Base-by-base conservation (phyloP, 1,140 invertebrate species). In the Penaeus indicus region DNA sequence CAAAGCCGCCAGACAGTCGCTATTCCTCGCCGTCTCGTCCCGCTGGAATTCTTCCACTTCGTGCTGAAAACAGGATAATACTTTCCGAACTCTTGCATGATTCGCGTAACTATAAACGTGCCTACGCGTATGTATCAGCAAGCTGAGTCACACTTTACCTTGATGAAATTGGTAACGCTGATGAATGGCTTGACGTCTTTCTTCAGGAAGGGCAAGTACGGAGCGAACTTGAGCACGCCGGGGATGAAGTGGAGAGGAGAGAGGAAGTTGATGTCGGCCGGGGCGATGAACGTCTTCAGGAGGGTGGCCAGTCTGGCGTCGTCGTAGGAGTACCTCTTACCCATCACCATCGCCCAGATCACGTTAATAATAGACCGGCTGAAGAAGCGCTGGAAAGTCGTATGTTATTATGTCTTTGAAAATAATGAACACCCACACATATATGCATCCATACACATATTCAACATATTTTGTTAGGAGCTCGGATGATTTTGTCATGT, bases 181-280 rank as follows among this genome's bases (percentile, higher is more conserved):
- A 4, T 42, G 13, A 64, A 8, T 42, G 32, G 19, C 0, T 64
- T 22, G 13, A 42, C 16, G n/a, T 10, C 19, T 1, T 38, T n/a
- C 22, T 27, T 60, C 3, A 60, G 18, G 2, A 54, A 10, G 75
- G 72, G 61, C 77, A 90, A 16, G 63, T 64, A 69, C 1, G 64
- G 67, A 7, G 82, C 54, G 1, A n/a, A 16, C 13, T 60, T 79
- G 18, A 84, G 54, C 11, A 93, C 92, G 21, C 96, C 94, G 25
- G 98, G 93, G 92, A 97, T 98, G 16, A 95, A 95, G 91, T 98
- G 97, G 94, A 98, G 97, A 27, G 98, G 95, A 93, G 98, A 97
- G 82, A 96, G 94, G 3, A 96, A 95, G 67, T 95, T 94, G 25
- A 22, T 62, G 13, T 80, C 75, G 19, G 80, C 80, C 18, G 21